Evolutionary conservation across 2,113 vertebrate species (phyloP), one percentile per base, ranked within the genome.

Genomic region (Neolamprologus variostigma): DNA sequence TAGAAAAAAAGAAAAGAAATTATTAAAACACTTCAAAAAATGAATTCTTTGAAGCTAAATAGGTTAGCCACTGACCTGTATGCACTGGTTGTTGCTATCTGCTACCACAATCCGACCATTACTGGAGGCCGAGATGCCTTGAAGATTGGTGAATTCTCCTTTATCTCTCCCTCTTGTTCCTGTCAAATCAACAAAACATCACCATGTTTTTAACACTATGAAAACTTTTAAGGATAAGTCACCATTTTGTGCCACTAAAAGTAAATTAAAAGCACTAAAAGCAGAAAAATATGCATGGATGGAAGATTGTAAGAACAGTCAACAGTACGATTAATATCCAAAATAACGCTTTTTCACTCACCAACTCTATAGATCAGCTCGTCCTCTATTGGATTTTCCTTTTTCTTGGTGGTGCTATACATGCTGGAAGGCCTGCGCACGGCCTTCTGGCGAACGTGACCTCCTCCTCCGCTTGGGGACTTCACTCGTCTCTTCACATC

Each of bases 331-430:
- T 59, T 31, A 83, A 37, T 13, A 84, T 28, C 23, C 28, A 78
- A 68, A 23, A 17, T 3, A 53, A 28, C 1, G 9, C 12, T 55
- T 4, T 16, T 88, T 53, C 63, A 92, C 95, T 40, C 83, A 95
- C 95, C 98, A 4, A 99, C 97, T 8, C 98, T 97, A 90, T 97
- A 98, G 86, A 97, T 97, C 55, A 97, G 94, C 92, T 97, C 96
- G 4, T 97, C 96, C 86, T 97, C 96, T 6, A 97, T 96, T 33
- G 96, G 97, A 91, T 97, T 97, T 84, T 97, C 97, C 93, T 99
- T 99, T 86, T 98, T 97, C 95, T 98, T 99, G 76, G 97, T 97
- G 2, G 97, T 98, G 97, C 98, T 97, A 93, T 99, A 99, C 98
- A 99, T 99, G 95, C 98, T 99, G 94, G 98, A 98, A 50, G 98